A percentile compares a stretch with the other conserved stretches of the same genome.
Conservation (phyloP, 2,113 vertebrate species). For the Callocephalon fimbriatum region DNA sequence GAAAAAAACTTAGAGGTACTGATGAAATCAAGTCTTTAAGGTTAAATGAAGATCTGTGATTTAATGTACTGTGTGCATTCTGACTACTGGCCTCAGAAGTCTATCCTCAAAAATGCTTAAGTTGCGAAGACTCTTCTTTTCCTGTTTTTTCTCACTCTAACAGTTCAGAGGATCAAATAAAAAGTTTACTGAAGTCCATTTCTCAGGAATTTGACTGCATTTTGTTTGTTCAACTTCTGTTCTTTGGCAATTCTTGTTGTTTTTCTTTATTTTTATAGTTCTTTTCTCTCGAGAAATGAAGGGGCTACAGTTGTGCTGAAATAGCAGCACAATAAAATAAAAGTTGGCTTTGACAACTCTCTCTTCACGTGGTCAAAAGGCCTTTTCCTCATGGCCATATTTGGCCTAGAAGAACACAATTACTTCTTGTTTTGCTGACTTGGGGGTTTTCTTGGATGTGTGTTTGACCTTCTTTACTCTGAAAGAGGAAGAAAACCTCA, state of each 20-base stretch:
- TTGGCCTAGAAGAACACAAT: slow-evolving; percentile 32
- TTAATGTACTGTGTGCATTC: background rate
- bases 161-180: background rate
- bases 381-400: background rate
- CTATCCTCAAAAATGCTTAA: background rate
- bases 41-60: background rate
- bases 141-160: background rate
- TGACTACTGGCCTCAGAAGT: background rate
- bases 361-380: background rate
- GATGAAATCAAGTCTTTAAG: background rate
- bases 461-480: slow-evolving; percentile 48
- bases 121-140: background rate
- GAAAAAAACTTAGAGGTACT: fast-evolving
- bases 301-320: background rate
- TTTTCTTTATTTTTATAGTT: background rate
- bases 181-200: background rate
- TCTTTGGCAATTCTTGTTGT: background rate
- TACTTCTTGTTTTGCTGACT: slow-evolving; percentile 36
- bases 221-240: slow-evolving; percentile 8
- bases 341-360: background rate
- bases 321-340: background rate
- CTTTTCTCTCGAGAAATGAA: background rate
- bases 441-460: background rate
- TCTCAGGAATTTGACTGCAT: background rate
- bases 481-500: slow-evolving; percentile 39